A percentile compares a stretch with the other conserved stretches of the same genome.
These are phyloP conservation scores for Trichonephila inaurata DNA, from an alignment of 1,140 invertebrate species.

Conservation along the genomic window DNA sequence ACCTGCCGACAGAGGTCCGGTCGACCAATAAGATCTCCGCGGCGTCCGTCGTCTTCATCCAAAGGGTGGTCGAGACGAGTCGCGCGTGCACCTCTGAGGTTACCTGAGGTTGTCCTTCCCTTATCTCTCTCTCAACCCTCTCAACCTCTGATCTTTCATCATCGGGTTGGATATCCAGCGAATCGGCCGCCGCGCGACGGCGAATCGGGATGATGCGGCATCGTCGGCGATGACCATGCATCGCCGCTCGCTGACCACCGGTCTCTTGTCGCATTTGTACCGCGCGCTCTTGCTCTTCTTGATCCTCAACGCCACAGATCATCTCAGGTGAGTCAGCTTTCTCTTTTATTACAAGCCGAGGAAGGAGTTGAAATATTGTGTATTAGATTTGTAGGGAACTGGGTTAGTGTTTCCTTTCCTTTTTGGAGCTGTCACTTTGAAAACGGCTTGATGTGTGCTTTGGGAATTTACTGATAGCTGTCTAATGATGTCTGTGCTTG, in stretches of 20 bases:
- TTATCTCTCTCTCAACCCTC: neutral
- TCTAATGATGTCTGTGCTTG: too few relatives aligned
- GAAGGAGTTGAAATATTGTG: neutral
- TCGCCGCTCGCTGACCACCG: conserved; percentile 41
- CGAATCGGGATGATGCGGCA: conserved; percentile 39
- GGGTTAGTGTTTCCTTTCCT: too few relatives aligned
- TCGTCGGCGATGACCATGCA: conserved; percentile 24
- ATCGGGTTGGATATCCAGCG: conserved; percentile 14
- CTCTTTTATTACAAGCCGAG: neutral
- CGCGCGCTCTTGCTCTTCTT: conserved; percentile 4
- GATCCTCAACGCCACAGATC: neutral
- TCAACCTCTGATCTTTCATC: neutral
- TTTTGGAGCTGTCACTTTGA: too few relatives aligned
- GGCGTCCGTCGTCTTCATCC: conserved; percentile 5
- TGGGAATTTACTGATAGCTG: too few relatives aligned
- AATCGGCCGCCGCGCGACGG: conserved; percentile 16
- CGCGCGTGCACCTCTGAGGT: conserved; percentile 32
- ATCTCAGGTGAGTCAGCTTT: conserved; percentile 32
- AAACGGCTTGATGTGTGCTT: too few relatives aligned
- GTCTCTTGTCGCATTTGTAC: conserved; percentile 14
- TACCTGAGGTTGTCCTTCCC: conserved; percentile 35
- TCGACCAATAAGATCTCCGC: conserved; percentile 40
- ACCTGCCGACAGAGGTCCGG: conserved; percentile 50
- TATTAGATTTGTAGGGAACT: neutral
- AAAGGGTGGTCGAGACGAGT: conserved; percentile 40